Evolutionary conservation across 2,888 invertebrate species (phyloP).

Genomic region (Cremastinae sp.): DNA sequence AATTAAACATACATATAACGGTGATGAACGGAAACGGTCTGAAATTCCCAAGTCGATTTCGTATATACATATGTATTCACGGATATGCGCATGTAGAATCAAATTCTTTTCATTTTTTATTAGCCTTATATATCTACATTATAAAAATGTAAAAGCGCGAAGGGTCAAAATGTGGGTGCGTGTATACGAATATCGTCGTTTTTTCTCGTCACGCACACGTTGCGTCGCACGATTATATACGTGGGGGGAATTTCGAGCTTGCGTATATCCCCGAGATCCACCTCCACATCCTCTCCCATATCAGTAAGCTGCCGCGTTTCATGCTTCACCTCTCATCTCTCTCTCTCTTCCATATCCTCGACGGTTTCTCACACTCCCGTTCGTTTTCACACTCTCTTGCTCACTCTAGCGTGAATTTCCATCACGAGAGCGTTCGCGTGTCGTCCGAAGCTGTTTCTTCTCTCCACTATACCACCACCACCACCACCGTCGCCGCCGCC

Average conservation of each 20-base stretch:
- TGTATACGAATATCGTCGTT: neutral
- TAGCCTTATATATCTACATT: constrained; percentile 9
- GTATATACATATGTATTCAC: no score
- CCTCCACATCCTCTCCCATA: constrained; percentile 29
- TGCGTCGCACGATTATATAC: neutral
- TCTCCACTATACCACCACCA: constrained; percentile 49
- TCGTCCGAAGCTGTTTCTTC: constrained; percentile 37
- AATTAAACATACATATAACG: no score
- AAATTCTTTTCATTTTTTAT: neutral
- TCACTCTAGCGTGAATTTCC: constrained; percentile 8
- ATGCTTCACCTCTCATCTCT: no score
- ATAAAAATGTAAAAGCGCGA: constrained; percentile 27
- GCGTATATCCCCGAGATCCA: constrained; percentile 45
- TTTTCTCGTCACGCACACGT: constrained; percentile 42
- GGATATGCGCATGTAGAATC: no score
- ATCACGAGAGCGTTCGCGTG: no score
- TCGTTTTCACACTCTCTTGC: neutral
- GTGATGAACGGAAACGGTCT: no score
- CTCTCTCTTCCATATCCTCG: neutral
- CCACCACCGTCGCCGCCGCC: constrained; percentile 46
- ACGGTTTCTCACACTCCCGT: constrained; percentile 8
- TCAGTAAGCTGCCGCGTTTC: constrained; percentile 29
- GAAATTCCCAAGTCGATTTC: neutral
- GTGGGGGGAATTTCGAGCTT: constrained; percentile 50
- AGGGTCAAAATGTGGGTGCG: neutral